phyloP scores from a whole-genome alignment of 2,888 invertebrate genomes.

The Schizotus pectinicornis region DNA sequence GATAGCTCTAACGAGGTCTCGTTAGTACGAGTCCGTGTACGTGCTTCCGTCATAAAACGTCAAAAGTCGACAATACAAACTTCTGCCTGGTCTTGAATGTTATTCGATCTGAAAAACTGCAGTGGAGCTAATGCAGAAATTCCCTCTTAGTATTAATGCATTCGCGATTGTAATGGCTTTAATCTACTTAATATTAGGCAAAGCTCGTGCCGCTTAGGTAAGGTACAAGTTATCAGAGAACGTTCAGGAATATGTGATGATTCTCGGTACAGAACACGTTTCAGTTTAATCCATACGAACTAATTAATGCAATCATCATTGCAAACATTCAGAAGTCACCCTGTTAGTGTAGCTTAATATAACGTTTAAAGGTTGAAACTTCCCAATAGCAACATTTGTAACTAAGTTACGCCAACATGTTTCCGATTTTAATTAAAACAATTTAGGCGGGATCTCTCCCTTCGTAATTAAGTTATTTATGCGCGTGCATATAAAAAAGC shows the following conservation, averaged over 20 bases:
- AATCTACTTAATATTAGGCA: slow-evolving; percentile 25
- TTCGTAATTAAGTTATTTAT: too few species aligned
- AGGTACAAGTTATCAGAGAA: slow-evolving; percentile 21
- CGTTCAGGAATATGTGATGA: slow-evolving; percentile 24
- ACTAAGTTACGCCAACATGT: neutral
- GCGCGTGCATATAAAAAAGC: too few species aligned
- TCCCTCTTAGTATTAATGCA: neutral
- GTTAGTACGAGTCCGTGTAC: slow-evolving; percentile 47
- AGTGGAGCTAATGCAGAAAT: neutral
- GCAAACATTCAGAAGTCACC: slow-evolving; percentile 21
- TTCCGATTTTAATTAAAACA: too few species aligned
- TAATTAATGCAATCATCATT: slow-evolving; percentile 36
- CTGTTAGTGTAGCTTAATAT: too few species aligned
- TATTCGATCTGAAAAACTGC: neutral
- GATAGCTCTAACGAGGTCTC: slow-evolving; percentile 49
- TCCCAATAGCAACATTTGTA: slow-evolving; percentile 7
- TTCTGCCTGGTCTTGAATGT: neutral
- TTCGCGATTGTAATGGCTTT: slow-evolving; percentile 19
- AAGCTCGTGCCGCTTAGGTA: slow-evolving; percentile 19
- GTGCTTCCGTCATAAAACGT: slow-evolving; percentile 48
- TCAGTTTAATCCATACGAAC: slow-evolving; percentile 33
- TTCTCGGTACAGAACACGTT: slow-evolving; percentile 31
- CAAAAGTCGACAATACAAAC: slow-evolving; percentile 35
- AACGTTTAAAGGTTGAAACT: slow-evolving; percentile 12
- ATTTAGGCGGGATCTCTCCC: too few species aligned